Base-by-base conservation (phyloP, 2,797 vertebrate species). In the Anolis apletophallus region DNA sequence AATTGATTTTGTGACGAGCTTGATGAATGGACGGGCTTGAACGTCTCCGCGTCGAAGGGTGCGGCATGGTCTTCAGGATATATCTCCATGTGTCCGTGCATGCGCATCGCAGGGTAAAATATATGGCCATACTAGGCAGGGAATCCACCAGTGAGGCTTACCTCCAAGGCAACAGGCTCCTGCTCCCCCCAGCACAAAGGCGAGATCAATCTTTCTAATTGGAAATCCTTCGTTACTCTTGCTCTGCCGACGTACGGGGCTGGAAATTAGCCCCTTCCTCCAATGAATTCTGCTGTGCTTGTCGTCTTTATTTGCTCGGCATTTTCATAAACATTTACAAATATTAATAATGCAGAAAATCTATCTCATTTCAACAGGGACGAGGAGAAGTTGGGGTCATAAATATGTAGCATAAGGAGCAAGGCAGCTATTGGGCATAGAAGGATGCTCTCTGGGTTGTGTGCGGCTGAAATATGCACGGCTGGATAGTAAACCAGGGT, bases 1-100 rank as follows among this genome's bases (percentile, higher is more conserved):
- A 32, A 96, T 95, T 90, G 95, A 96, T 93, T 94, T 96, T 96
- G 93, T 96, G 93, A 94, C 94, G 88, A 89, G 89, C 89, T 78
- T 89, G 90, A 94, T 91, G 90, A 96, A 95, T 94, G 94, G 93
- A 95, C 93, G 85, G 93, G 91, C 92, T 94, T 90, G 95, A 95
- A 95, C 94, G 90, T 91, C 89, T 94, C 90, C 79, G 86, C 89
- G 85, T 88, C 87, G 85, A 40, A 52, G 85, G 40, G 54, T 86
- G 89, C 13, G 29, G 67, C 85, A 90, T 92, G 93, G 85, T 90
- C 95, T 95, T 93, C 92, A 91, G 91, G 7, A 40, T 91, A 94
- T 93, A 94, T 90, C 85, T 93, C 29, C 71, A 93, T 71, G 2
- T 7, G 23, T 32, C 5, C 13, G 52, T 0, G 1, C 90, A 77